phyloP scores from a whole-genome alignment of 2,888 invertebrate species.

The Agonopterix alstromeriana region DNA sequence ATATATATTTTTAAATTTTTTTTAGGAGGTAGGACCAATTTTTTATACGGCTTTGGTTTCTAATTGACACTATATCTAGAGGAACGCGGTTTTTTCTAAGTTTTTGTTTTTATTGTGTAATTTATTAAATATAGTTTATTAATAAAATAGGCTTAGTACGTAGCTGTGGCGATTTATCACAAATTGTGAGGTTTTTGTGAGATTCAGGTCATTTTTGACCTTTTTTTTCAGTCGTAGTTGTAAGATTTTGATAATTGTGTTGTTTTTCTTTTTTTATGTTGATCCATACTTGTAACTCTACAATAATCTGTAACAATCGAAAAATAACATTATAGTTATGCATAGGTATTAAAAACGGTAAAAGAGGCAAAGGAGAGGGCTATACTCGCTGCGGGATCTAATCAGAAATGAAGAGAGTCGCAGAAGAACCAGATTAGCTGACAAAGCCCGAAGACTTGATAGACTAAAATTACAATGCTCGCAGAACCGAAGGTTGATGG shows the following conservation, averaged over 20 bases:
- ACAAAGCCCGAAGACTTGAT: no score
- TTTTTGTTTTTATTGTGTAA: not conserved
- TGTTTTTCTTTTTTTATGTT: no score
- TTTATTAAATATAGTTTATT: not conserved
- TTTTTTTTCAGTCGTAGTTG: not conserved
- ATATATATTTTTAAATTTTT: slow-evolving; percentile 24
- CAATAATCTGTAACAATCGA: no score
- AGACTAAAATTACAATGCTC: no score
- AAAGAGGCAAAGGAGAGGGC: no score
- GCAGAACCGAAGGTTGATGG: no score
- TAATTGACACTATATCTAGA: slow-evolving; percentile 57
- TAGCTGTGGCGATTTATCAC: slow-evolving; percentile 6
- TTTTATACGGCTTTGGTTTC: slow-evolving; percentile 46
- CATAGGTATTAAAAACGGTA: no score
- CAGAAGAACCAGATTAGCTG: no score
- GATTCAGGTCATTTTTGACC: slow-evolving; percentile 8
- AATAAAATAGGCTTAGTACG: slow-evolving; percentile 10
- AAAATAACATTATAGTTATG: no score
- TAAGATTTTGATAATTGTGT: not conserved
- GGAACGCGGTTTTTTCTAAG: slow-evolving; percentile 41
- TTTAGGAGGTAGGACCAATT: slow-evolving; percentile 20
- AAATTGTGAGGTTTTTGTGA: slow-evolving; percentile 4
- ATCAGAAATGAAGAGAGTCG: no score
- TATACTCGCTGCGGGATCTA: no score
- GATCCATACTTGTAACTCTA: no score